Evolutionary conservation across 2,888 invertebrate species (phyloP), one percentile per base, ranked within the genome.

Genomic region (Ornithoptera priamus): DNA sequence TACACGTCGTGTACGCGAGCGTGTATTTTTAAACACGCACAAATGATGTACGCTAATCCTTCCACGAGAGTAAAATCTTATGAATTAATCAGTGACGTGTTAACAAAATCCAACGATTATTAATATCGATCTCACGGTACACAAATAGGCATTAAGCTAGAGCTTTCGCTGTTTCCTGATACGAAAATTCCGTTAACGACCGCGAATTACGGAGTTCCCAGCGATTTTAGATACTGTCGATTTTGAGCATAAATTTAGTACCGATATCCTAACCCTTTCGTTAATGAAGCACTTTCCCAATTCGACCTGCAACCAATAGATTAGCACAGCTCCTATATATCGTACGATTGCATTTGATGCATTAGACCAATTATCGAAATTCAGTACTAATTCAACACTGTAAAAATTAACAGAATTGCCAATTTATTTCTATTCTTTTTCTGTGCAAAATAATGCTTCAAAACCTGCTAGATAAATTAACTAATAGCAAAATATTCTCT

Each of bases 161-260:
- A 70, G 46, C 73, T 76, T 74, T 76, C 75, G 75, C 69, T 76
- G 72, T 76, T 74, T 81, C 78, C 72, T 80, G 85, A 86, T 86
- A 85, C 83, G 86, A 85, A 87, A 87, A 90, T 85, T 88, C 88
- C 87, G 88, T 89, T 90, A 89, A 82, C 81, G 80, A 80, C 81
- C 81, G 80, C 83, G 80, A 86, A 85, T 87, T 86, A 83, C 80
- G 80, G 81, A 77, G 77, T 78, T 77, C 78, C 76, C 75, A 70
- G 68, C 74, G 75, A 80, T 80, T 80, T 78, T 80, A 78, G 78
- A 82, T 77, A 76, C 75, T 72, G 78, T 78, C 76, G 80, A 78
- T 81, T 83, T 84, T 78, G 75, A 74, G 80, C 80, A 75, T 72
- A 78, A 79, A 82, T 81, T 46, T 80, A 80, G 75, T 67, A 62